A percentile compares a stretch with the other conserved stretches of the same genome.
Conservation (phyloP, 2,113 vertebrate species). For the Silurus meridionalis region DNA sequence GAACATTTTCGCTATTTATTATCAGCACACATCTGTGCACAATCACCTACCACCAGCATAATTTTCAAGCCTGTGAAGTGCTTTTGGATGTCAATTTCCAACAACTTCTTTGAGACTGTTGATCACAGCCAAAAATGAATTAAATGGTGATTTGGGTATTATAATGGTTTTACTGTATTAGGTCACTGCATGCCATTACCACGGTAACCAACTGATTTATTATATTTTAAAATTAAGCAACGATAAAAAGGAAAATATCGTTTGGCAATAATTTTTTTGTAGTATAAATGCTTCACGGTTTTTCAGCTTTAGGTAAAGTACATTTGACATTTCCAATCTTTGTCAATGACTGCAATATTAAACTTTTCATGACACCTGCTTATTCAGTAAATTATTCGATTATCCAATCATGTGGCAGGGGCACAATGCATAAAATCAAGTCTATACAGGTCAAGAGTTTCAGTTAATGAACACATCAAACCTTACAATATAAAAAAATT, state of each 20-base stretch:
- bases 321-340: neutral
- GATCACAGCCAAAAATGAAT: too few species aligned
- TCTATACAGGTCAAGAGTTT: neutral
- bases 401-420: neutral
- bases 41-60: too few species aligned
- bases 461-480: neutral
- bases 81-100: too few species aligned
- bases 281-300: neutral
- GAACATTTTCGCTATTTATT: too few species aligned
- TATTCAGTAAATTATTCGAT: neutral
- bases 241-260: neutral
- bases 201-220: conserved; percentile 59
- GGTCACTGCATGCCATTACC: conserved; percentile 54
- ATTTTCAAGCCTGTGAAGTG: too few species aligned
- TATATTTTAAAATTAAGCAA: neutral
- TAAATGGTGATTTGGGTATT: too few species aligned
- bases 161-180: conserved; percentile 41
- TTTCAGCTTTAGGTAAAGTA: neutral
- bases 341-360: neutral
- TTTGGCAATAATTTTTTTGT: neutral
- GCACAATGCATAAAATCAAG: neutral
- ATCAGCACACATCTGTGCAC: too few species aligned
- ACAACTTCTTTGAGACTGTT: too few species aligned
- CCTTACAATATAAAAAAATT: neutral
- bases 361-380: neutral